Base-by-base conservation (phyloP, 1,140 invertebrate genomes). In the Drosophila albomicans region DNA sequence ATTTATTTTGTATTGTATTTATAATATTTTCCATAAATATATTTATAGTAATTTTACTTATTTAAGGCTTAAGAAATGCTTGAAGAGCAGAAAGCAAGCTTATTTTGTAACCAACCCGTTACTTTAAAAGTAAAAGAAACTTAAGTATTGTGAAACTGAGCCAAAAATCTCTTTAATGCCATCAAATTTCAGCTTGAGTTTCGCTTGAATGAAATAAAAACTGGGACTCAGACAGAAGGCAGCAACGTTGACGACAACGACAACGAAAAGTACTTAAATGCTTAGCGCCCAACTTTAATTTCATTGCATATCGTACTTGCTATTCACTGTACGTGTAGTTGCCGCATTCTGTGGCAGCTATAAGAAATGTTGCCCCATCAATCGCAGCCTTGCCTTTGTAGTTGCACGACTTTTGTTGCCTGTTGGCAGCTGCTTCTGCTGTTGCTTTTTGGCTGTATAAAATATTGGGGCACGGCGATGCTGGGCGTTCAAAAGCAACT, bases 401-500 rank as follows among this genome's bases (percentile, higher is more conserved):
- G 52, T 35, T 38, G 20, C 28, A 41, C 3, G 15, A 13, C 56
- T 30, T 32, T 28, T 35, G 52, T 35, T 35, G 59, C 30, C 2
- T 35, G 30, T 38, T 56, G 63, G 45, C 65, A 49, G 43, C 45
- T 58, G 66, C 56, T 58, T 25, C 32, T 59, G 66, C 25, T 46
- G 48, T 25, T 68, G 66, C 56, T 59, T 15, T 51, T 45, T 52
- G 62, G 7, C 8, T 5, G 35, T 41, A 30, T 16, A 58, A 73
- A 61, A 67, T 68, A 69, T 56, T 43, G 13, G 2, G n/a, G n/a
- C 48, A 61, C 8, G 46, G 5, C 51, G n/a, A 48, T 15, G 51
- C 11, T 48, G 41, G n/a, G 38, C 66, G 72, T 62, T 75, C 75
- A 82, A 69, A 58, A 64, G 82, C 71, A 79, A 66, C 75, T 82